A percentile compares a stretch with the other conserved stretches of the same genome.
Conservation (phyloP, 2,888 invertebrate species). For the Notodonta dromedarius region DNA sequence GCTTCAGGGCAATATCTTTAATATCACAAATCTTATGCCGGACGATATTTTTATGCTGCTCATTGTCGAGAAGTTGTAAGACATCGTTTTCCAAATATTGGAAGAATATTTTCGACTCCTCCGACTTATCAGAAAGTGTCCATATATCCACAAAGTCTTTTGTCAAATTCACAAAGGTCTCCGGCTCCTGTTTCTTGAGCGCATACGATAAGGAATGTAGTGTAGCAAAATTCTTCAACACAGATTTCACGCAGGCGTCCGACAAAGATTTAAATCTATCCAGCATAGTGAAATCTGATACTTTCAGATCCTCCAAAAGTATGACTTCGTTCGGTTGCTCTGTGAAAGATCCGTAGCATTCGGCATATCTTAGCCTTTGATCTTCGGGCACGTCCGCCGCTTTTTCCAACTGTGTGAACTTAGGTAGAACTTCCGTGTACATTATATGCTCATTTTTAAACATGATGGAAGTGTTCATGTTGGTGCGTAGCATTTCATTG, state of each 20-base stretch:
- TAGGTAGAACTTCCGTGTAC: conserved; percentile 52
- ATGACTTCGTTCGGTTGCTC: conserved; percentile 52
- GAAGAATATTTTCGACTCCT: conserved; percentile 13
- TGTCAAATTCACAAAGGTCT: conserved; percentile 33
- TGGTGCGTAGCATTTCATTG: conserved; percentile 28
- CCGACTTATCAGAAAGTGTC: not conserved
- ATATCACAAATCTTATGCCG: conserved; percentile 26
- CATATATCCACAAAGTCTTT: conserved; percentile 35
- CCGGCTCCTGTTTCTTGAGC: conserved; percentile 48
- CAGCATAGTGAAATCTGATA: conserved; percentile 44
- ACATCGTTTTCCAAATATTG: conserved; percentile 26
- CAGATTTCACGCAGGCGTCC: conserved; percentile 43
- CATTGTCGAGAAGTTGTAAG: conserved; percentile 32
- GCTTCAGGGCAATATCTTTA: conserved; percentile 12
- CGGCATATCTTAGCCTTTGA: conserved; percentile 45
- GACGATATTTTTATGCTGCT: conserved; percentile 36
- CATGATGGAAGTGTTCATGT: conserved; percentile 23
- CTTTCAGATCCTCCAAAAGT: conserved; percentile 55
- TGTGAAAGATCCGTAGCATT: conserved; percentile 47
- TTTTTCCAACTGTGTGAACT: conserved; percentile 47
- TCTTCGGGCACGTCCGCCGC: conserved; percentile 42
- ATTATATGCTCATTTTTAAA: conserved; percentile 53
- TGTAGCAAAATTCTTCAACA: conserved; percentile 51
- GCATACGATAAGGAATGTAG: conserved; percentile 58
- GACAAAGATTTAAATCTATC: conserved; percentile 48